Conservation (phyloP, 2,888 invertebrate genomes). For the Drosophila longiperda region DNA sequence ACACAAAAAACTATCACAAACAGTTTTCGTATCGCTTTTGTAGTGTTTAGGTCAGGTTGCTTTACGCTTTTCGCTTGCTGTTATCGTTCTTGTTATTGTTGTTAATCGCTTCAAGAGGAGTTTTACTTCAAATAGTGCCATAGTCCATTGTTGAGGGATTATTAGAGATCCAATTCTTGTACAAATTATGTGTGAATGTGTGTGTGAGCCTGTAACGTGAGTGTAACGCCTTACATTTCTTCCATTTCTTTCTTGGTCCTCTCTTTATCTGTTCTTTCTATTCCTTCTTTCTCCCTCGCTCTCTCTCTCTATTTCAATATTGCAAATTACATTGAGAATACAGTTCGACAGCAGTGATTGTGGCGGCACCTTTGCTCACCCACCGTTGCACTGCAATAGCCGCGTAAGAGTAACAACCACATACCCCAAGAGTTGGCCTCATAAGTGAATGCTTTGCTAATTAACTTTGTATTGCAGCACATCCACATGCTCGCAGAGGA, state of each 20-base stretch:
- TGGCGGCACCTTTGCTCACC: conserved; percentile 78
- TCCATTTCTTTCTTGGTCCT: conserved; percentile 33
- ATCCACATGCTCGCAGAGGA: conserved; percentile 90
- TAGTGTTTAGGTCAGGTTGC: conserved; percentile 49
- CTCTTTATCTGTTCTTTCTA: conserved; percentile 51
- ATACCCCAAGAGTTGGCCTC: conserved; percentile 16
- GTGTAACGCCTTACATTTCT: conserved; percentile 35
- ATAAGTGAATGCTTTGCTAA: conserved; percentile 37
- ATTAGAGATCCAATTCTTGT: conserved; percentile 23
- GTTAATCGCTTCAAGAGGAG: conserved; percentile 40
- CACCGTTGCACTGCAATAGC: conserved; percentile 83
- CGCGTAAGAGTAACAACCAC: conserved; percentile 78
- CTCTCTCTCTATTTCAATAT: conserved; percentile 35
- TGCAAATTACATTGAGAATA: conserved; percentile 53
- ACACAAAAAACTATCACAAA: conserved; percentile 21
- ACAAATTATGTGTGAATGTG: conserved; percentile 15
- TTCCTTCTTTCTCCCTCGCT: conserved; percentile 43
- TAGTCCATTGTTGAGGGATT: conserved; percentile 34
- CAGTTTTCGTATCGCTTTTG: conserved; percentile 49
- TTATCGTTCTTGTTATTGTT: conserved; percentile 23
- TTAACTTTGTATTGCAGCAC: conserved; percentile 86
- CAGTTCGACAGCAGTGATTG: conserved; percentile 85
- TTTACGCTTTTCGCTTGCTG: conserved; percentile 43
- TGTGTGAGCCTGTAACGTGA: not conserved
- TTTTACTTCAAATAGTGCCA: conserved; percentile 25